Evolutionary conservation across 1,140 invertebrate species (phyloP).

Genomic region (Hyphantria cunea): DNA sequence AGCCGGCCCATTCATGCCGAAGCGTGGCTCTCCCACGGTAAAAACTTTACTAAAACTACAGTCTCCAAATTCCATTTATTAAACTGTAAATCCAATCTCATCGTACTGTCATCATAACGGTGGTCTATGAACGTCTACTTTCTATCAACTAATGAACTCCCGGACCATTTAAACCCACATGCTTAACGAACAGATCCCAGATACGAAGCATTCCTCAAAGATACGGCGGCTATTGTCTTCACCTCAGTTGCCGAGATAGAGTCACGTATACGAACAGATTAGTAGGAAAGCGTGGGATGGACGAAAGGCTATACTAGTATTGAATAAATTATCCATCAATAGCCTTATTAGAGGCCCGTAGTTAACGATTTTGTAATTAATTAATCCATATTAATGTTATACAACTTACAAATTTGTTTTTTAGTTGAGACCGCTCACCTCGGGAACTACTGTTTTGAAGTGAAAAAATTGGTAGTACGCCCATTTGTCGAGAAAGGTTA

Average conservation of each 20-base stretch:
- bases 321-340: slow-evolving; percentile 29
- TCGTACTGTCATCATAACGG: background rate
- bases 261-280: slow-evolving; percentile 21
- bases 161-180: slow-evolving; percentile 17
- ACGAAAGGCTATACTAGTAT: slow-evolving; percentile 27
- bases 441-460: too few relatives aligned
- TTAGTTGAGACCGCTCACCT: too few relatives aligned
- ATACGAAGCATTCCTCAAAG: slow-evolving; percentile 19
- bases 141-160: slow-evolving; percentile 20
- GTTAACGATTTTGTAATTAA: background rate
- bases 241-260: slow-evolving; percentile 19
- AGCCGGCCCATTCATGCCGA: too few relatives aligned
- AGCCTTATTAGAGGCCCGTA: slow-evolving; percentile 14
- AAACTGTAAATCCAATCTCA: background rate
- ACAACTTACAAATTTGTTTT: too few relatives aligned
- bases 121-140: slow-evolving; percentile 9
- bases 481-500: too few relatives aligned
- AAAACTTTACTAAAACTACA: background rate
- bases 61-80: background rate
- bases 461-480: too few relatives aligned
- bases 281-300: slow-evolving; percentile 25
- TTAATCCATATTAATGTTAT: too few relatives aligned
- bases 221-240: slow-evolving; percentile 34
- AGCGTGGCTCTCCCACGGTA: too few relatives aligned
- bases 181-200: slow-evolving; percentile 29